phyloP scores from a whole-genome alignment of 2,113 vertebrate species.

The Scomber colias region DNA sequence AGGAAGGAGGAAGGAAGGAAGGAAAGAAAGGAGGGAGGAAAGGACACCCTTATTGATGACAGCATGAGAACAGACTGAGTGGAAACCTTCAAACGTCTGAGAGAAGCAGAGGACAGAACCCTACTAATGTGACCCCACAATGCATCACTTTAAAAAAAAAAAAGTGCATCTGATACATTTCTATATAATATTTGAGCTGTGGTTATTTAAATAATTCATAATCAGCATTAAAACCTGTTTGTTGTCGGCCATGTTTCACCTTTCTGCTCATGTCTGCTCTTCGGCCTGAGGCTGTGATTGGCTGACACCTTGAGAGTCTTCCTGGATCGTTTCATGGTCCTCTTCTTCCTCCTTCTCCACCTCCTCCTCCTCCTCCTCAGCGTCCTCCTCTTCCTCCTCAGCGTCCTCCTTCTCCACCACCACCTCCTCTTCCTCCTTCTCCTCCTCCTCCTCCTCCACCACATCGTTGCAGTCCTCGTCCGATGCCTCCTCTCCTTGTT shows the following conservation, averaged over 20 bases:
- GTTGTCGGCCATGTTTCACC: conserved; percentile 30
- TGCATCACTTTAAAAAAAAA: too few relatives aligned
- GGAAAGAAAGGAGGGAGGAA: too few relatives aligned
- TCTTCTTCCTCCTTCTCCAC: not conserved
- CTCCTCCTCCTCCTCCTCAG: conserved; percentile 41
- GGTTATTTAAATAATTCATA: too few relatives aligned
- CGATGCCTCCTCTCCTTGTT: conserved; percentile 67
- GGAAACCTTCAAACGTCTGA: too few relatives aligned
- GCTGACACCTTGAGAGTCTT: conserved; percentile 89
- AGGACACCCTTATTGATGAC: too few relatives aligned
- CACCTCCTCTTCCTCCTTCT: conserved; percentile 69
- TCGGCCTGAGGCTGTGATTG: conserved; percentile 91
- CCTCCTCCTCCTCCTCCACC: conserved; percentile 64
- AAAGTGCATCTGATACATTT: too few relatives aligned
- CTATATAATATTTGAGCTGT: too few relatives aligned
- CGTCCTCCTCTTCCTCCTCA: conserved; percentile 6
- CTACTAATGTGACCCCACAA: too few relatives aligned
- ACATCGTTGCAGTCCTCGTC: conserved; percentile 82
- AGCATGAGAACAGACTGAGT: too few relatives aligned
- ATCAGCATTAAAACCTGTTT: too few relatives aligned
- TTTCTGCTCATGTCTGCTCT: conserved; percentile 85
- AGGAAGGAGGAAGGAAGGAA: too few relatives aligned
- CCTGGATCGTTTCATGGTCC: conserved; percentile 33
- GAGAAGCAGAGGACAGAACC: too few relatives aligned
- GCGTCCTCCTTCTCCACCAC: conserved; percentile 36